Percentiles rank a stretch among this genome's conserved stretches.
Evolutionary conservation across 2,797 vertebrate genomes (phyloP).

Genomic region (Fistularia tabacaria): DNA sequence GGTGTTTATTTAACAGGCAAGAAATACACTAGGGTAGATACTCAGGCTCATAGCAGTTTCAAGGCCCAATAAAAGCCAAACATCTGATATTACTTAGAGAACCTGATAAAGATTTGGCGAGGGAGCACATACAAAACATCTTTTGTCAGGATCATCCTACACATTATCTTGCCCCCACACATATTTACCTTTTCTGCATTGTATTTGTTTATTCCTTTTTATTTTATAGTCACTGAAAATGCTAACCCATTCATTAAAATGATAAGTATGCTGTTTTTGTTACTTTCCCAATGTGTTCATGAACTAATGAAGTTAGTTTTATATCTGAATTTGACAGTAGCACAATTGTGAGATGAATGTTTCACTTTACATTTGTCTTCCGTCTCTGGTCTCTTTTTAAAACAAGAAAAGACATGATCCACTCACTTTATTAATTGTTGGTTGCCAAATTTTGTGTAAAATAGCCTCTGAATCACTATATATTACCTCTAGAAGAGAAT

Average conservation of each 20-base stretch:
- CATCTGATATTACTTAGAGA: conserved; percentile 65
- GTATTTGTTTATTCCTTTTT: conserved; percentile 35
- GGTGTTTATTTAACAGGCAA: conserved; percentile 48
- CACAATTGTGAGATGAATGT: too few relatives aligned
- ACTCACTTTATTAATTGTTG: conserved; percentile 31
- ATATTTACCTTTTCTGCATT: conserved; percentile 44
- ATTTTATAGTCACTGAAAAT: conserved; percentile 44
- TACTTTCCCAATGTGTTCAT: conserved; percentile 1
- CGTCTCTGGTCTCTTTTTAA: too few relatives aligned
- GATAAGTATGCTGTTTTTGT: conserved; percentile 12
- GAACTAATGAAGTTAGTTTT: neutral
- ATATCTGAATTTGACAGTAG: too few relatives aligned
- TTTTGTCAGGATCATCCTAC: conserved; percentile 44
- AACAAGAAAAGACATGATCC: conserved; percentile 29
- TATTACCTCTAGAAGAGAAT: conserved; percentile 16
- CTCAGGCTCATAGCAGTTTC: conserved; percentile 59
- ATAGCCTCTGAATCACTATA: conserved; percentile 26
- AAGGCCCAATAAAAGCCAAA: conserved; percentile 64
- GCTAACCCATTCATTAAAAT: conserved; percentile 51
- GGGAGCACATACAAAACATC: conserved; percentile 39
- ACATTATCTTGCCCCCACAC: conserved; percentile 50
- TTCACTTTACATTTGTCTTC: too few relatives aligned
- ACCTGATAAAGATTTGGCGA: conserved; percentile 51
- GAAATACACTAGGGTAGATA: conserved; percentile 48
- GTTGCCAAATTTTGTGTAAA: conserved; percentile 27